Percentiles rank a stretch among this genome's conserved stretches.
Conservation (phyloP, 2,797 vertebrate species). For the Aselliscus stoliczkanus region DNA sequence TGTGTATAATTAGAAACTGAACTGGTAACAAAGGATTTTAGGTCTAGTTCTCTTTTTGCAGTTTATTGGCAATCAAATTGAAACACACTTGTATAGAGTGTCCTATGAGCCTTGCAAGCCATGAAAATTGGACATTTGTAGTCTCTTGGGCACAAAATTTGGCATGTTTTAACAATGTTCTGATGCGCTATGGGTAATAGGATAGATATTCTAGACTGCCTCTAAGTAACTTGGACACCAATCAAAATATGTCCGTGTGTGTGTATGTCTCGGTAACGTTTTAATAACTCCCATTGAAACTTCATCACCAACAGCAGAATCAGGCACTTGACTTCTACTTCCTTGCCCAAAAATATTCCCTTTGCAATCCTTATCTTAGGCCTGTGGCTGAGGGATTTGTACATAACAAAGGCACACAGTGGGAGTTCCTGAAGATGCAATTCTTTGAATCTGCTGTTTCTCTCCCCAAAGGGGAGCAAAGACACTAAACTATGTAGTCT, state of each 20-base stretch:
- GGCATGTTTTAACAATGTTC: background rate
- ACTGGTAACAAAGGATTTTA: background rate
- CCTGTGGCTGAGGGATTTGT: background rate
- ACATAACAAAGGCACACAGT: background rate
- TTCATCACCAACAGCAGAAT: background rate
- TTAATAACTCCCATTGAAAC: slow-evolving; percentile 53
- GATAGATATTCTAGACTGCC: background rate
- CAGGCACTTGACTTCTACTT: background rate
- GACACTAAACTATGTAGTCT: background rate
- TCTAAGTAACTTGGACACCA: background rate
- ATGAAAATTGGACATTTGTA: background rate
- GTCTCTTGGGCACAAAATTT: background rate
- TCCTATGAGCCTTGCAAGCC: background rate
- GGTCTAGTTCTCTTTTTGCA: background rate
- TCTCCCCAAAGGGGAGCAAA: background rate
- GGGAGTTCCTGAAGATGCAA: background rate
- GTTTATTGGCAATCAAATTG: background rate
- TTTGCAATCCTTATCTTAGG: background rate
- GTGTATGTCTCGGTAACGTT: background rate
- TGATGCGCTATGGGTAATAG: background rate
- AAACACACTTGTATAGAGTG: background rate
- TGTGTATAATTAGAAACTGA: background rate
- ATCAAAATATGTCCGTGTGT: background rate
- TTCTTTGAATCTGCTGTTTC: background rate
- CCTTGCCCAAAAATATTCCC: background rate